phyloP scores from a whole-genome alignment of 2,113 vertebrate genomes.

The Morone saxatilis region DNA sequence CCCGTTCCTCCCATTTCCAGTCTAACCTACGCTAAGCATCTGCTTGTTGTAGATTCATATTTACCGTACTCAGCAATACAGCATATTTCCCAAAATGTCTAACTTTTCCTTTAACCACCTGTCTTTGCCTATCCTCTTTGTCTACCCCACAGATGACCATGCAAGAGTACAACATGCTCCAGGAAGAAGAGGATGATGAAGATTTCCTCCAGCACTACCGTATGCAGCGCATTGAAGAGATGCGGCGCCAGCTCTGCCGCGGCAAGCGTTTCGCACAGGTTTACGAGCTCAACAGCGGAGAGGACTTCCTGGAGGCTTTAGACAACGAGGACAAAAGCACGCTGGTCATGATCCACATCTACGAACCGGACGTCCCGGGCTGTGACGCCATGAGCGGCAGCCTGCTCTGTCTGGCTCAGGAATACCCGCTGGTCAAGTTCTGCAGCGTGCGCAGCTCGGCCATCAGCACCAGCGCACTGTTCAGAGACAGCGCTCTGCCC shows the following conservation, averaged over 20 bases:
- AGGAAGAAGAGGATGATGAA: conserved; percentile 90
- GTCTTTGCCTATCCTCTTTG: background rate
- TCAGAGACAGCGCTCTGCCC: conserved; percentile 92
- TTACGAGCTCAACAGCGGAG: conserved; percentile 89
- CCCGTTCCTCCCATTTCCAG: too few species aligned
- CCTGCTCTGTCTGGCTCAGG: conserved; percentile 93
- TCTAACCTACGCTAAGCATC: too few species aligned
- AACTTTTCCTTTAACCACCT: background rate
- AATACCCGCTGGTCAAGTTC: conserved; percentile 94
- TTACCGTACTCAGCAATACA: background rate
- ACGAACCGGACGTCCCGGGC: conserved; percentile 90
- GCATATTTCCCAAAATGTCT: background rate
- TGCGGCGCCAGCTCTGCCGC: conserved; percentile 91
- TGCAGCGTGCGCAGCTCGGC: conserved; percentile 92
- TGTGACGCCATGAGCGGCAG: conserved; percentile 94
- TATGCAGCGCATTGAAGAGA: conserved; percentile 96
- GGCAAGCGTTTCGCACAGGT: conserved; percentile 92
- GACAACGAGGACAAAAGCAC: conserved; percentile 93
- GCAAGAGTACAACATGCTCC: conserved; percentile 91
- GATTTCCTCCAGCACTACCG: conserved; percentile 95
- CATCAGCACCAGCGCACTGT: conserved; percentile 92
- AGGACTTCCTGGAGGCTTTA: conserved; percentile 93
- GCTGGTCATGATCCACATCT: conserved; percentile 95
- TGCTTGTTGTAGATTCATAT: background rate
- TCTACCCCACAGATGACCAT: conserved; percentile 87